A percentile compares a stretch with the other conserved stretches of the same genome.
Conservation (phyloP, 2,888 invertebrate species). For the Acleris holmiana region DNA sequence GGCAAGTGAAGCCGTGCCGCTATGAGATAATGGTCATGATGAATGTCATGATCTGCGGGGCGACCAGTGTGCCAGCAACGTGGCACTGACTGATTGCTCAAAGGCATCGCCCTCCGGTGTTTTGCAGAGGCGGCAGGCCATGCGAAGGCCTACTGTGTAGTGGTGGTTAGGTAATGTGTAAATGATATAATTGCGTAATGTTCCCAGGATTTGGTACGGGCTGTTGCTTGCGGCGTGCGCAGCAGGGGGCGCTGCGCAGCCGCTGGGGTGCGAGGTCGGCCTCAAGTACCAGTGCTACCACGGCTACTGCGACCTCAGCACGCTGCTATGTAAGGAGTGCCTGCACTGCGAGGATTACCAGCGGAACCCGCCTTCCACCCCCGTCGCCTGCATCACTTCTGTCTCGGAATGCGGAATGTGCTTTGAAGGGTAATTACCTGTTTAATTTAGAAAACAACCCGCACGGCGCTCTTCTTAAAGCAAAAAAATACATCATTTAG, state of each 20-base stretch:
- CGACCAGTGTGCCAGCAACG: too few relatives aligned
- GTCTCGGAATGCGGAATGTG: conserved; percentile 64
- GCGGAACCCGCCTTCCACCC: conserved; percentile 49
- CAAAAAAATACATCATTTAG: too few relatives aligned
- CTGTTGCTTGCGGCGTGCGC: conserved; percentile 35
- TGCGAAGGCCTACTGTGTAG: too few relatives aligned
- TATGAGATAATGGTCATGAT: too few relatives aligned
- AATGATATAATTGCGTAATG: conserved; percentile 2
- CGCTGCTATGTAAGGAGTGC: conserved; percentile 55
- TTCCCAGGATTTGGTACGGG: conserved; percentile 41
- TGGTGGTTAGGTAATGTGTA: too few relatives aligned
- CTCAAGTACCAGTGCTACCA: conserved; percentile 50
- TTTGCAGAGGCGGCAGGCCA: too few relatives aligned
- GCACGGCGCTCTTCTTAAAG: too few relatives aligned
- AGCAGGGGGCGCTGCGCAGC: conserved; percentile 38
- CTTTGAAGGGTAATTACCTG: conserved; percentile 53
- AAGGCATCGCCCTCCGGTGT: too few relatives aligned
- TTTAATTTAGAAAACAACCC: not conserved
- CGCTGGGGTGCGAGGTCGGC: conserved; percentile 48
- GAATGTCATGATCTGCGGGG: too few relatives aligned
- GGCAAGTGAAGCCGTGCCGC: too few relatives aligned
- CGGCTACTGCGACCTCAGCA: conserved; percentile 55
- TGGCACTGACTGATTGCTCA: too few relatives aligned
- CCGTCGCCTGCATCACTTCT: conserved; percentile 55
- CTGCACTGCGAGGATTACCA: conserved; percentile 59